Base-by-base conservation (phyloP, 2,888 invertebrate genomes). In the Cerastis rubricosa region DNA sequence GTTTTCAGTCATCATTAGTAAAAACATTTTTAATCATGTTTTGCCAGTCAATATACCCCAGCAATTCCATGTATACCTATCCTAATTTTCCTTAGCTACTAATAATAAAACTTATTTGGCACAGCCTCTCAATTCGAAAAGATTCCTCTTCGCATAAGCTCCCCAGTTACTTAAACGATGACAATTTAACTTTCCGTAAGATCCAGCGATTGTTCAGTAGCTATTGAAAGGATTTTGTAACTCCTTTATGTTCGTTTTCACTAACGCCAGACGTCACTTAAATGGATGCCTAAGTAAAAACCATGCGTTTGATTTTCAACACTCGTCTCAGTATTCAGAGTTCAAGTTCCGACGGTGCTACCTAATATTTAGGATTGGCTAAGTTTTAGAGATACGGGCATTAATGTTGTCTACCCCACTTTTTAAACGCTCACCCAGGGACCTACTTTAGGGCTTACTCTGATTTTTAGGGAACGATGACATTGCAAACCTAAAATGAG, bases 101-200 rank as follows among this genome's bases (percentile, higher is more conserved):
- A 66, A 40, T 29, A 63, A 45, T 35, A 66, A 29, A 40, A 29
- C 61, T 70, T 71, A 64, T 76, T 51, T 22, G 40, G 61, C 72
- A 80, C 67, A 70, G 57, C 57, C 51, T 45, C 64, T 25, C 19
- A 40, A 73, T 71, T 54, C 57, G 9, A 47, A 22, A 45, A 40
- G 51, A 81, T 65, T 45, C 61, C 65, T 71, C 76, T 61, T 68
- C 65, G 25, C 57, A 51, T 51, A 76, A 78, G 83, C 64, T 59
- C 72, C 40, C 69, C 57, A 73, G 71, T 76, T 76, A 76, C 75
- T 61, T 78, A 59, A 69, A 63, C 69, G 78, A 85, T 85, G 84
- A 87, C 84, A 81, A 78, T 85, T 84, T 84, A 85, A 87, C 83
- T 81, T 83, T 74, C 49, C 63, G 43, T 72, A 80, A 75, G 83